A percentile compares a stretch with the other conserved stretches of the same genome.
Conservation (phyloP, 1,140 invertebrate genomes). For the Drosophila gunungcola region DNA sequence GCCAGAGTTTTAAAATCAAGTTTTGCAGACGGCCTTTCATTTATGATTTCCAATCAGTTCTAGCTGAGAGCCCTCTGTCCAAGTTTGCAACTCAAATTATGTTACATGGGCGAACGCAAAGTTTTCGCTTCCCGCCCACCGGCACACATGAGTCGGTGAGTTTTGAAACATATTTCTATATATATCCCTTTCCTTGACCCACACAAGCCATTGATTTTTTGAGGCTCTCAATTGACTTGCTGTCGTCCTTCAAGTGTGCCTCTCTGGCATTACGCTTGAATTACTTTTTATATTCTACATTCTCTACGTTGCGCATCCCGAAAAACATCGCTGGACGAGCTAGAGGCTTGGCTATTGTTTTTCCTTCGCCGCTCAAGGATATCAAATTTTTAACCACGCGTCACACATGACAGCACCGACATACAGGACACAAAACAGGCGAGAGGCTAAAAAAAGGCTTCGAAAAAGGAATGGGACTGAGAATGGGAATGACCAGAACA, state of each 20-base stretch:
- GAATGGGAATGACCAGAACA: slow-evolving; percentile 1
- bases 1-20: slow-evolving; percentile 25
- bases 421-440: slow-evolving; percentile 8
- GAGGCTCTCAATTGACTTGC: slow-evolving; percentile 41
- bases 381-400: slow-evolving; percentile 81
- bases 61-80: slow-evolving; percentile 21
- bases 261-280: slow-evolving; percentile 21
- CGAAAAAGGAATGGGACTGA: neutral
- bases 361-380: slow-evolving; percentile 68
- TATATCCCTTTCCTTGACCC: slow-evolving; percentile 26
- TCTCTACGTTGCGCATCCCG: neutral
- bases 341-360: slow-evolving; percentile 20
- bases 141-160: neutral
- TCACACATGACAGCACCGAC: slow-evolving; percentile 65
- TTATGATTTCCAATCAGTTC: slow-evolving; percentile 47
- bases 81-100: slow-evolving; percentile 29
- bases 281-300: slow-evolving; percentile 42
- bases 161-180: neutral
- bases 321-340: slow-evolving; percentile 1
- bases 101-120: slow-evolving; percentile 10
- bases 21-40: slow-evolving; percentile 6
- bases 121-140: slow-evolving; percentile 1
- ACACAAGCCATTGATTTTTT: slow-evolving; percentile 47
- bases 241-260: slow-evolving; percentile 22
- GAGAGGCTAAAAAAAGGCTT: neutral